phyloP scores from a whole-genome alignment of 2,113 vertebrate genomes.

The Trichomycterus rosablanca region DNA sequence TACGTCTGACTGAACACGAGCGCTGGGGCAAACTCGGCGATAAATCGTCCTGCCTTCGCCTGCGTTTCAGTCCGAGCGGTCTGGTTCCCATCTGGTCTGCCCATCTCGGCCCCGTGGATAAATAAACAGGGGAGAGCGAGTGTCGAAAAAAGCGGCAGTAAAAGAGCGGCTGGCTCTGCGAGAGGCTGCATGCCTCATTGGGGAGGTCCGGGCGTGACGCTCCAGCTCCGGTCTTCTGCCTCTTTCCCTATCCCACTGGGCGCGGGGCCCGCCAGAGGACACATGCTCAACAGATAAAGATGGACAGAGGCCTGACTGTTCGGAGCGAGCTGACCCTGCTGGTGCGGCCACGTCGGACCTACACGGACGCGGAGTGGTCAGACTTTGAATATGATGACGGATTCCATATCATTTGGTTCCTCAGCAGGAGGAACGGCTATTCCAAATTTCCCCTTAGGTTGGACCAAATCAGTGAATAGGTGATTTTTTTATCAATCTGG shows the following conservation, averaged over 20 bases:
- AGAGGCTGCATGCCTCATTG: constrained; percentile 67
- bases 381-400: too few relatives aligned
- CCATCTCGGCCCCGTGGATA: constrained; percentile 70
- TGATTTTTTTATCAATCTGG: too few relatives aligned
- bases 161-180: constrained; percentile 62
- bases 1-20: constrained; percentile 30
- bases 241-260: constrained; percentile 1
- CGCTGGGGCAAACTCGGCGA: constrained; percentile 29
- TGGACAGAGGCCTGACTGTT: constrained; percentile 21
- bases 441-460: too few relatives aligned
- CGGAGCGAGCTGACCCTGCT: neutral
- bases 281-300: constrained; percentile 48
- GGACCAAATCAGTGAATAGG: too few relatives aligned
- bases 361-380: too few relatives aligned
- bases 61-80: constrained; percentile 59
- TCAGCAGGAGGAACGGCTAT: too few relatives aligned
- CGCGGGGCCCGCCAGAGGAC: constrained; percentile 29
- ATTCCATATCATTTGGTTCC: too few relatives aligned
- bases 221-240: constrained; percentile 30
- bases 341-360: too few relatives aligned
- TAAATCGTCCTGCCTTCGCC: constrained; percentile 48
- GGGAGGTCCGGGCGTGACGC: constrained; percentile 55
- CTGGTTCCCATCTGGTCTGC: constrained; percentile 77
- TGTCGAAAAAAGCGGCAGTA: constrained; percentile 47
- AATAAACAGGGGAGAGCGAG: constrained; percentile 66